Conservation (phyloP, 2,113 vertebrate species). For the Emydocephalus ijimae region DNA sequence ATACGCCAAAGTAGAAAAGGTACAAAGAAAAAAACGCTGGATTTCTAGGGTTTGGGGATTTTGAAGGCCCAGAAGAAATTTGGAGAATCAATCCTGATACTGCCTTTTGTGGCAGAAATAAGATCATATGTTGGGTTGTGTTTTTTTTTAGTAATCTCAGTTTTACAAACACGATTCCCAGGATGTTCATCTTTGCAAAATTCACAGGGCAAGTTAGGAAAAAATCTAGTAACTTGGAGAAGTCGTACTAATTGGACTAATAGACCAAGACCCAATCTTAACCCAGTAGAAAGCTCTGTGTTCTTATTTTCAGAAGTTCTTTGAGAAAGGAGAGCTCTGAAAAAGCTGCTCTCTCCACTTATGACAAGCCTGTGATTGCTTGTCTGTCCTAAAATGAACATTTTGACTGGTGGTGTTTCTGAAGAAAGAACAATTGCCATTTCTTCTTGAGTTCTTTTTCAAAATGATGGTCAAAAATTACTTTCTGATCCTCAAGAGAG, state of each 20-base stretch:
- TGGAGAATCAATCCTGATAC: not conserved
- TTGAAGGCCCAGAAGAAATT: not conserved
- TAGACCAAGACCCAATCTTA: not conserved
- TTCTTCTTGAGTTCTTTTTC: not conserved
- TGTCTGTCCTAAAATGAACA: not conserved
- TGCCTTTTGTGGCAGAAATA: not conserved
- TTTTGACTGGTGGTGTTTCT: not conserved
- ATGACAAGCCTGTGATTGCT: not conserved
- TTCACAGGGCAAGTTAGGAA: not conserved
- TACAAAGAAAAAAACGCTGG: not conserved
- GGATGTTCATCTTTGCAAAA: not conserved
- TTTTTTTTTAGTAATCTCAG: not conserved
- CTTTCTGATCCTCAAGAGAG: not conserved
- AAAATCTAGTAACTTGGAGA: not conserved
- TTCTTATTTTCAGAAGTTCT: not conserved
- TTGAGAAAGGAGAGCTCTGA: not conserved
- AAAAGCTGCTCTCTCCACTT: not conserved
- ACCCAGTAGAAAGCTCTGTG: not conserved
- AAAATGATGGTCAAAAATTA: not conserved
- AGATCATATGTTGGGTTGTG: not conserved
- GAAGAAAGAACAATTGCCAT: not conserved
- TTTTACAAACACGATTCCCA: not conserved
- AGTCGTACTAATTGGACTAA: not conserved
- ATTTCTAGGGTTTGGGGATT: not conserved
- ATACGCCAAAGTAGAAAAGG: constrained; percentile 96